phyloP scores from a whole-genome alignment of 2,797 vertebrate species.

The Notamacropus eugenii region DNA sequence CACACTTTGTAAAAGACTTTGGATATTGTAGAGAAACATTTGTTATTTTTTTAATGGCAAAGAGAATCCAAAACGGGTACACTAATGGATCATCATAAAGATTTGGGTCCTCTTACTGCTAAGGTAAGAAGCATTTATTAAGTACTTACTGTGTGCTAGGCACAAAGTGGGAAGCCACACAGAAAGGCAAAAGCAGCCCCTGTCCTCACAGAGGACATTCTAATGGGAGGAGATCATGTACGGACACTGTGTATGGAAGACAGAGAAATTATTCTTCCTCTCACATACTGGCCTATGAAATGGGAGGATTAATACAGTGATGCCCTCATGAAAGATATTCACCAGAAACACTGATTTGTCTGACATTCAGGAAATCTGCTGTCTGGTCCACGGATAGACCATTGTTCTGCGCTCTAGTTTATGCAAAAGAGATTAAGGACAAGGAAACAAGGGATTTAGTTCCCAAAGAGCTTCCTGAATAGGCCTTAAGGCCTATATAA shows the following conservation, averaged over 20 bases:
- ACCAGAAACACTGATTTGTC: not conserved
- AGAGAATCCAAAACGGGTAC: not conserved
- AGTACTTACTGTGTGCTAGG: not conserved
- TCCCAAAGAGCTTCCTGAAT: not conserved
- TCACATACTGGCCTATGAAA: not conserved
- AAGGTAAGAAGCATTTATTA: not conserved
- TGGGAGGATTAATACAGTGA: not conserved
- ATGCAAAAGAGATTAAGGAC: not conserved
- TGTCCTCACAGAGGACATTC: not conserved
- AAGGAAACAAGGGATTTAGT: not conserved
- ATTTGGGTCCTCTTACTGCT: not conserved
- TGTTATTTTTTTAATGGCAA: not conserved
- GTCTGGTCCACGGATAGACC: not conserved
- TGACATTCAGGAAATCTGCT: not conserved
- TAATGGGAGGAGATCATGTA: not conserved
- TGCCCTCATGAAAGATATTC: not conserved
- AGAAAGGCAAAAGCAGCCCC: not conserved
- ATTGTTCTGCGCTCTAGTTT: not conserved
- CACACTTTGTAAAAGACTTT: not conserved
- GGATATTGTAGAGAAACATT: not conserved
- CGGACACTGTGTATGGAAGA: not conserved
- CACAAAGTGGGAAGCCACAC: not conserved
- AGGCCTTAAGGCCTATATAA: not conserved
- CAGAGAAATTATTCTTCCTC: not conserved
- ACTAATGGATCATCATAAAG: not conserved